Conservation (phyloP, 2,888 invertebrate species). For the Morpho deidamia region DNA sequence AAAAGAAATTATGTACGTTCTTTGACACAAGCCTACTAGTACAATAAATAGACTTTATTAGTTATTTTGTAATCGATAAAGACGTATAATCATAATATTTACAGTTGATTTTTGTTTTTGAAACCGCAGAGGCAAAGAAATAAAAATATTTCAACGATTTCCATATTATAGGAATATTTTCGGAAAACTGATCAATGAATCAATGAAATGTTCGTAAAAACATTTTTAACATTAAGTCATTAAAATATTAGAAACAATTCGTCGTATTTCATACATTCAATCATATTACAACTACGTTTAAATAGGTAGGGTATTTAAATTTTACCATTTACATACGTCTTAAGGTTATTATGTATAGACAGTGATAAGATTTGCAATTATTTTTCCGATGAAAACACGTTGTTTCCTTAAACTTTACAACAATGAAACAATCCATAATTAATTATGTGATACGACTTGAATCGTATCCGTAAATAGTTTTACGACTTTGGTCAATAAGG, state of each 20-base stretch:
- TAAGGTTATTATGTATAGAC: constrained; percentile 37
- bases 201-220: constrained; percentile 10
- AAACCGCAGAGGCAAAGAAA: constrained; percentile 1
- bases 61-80: too few relatives aligned
- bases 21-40: too few relatives aligned
- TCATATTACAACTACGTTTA: constrained; percentile 28
- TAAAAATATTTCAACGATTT: constrained; percentile 8
- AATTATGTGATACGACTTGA: constrained; percentile 59
- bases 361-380: constrained; percentile 52
- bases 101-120: neutral
- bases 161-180: neutral
- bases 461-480: constrained; percentile 73
- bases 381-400: constrained; percentile 47
- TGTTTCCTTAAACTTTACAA: constrained; percentile 70
- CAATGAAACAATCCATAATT: constrained; percentile 70
- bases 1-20: too few relatives aligned
- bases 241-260: neutral
- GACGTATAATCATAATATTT: too few relatives aligned
- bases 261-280: constrained; percentile 4
- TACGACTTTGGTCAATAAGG: constrained; percentile 79
- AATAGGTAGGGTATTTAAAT: constrained; percentile 39
- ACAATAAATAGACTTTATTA: too few relatives aligned
- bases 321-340: constrained; percentile 21
- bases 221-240: constrained; percentile 1
- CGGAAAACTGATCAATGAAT: constrained; percentile 4